Percentiles rank a stretch among this genome's conserved stretches.
Conservation (phyloP, 2,797 vertebrate genomes). For the Brotula barbata region DNA sequence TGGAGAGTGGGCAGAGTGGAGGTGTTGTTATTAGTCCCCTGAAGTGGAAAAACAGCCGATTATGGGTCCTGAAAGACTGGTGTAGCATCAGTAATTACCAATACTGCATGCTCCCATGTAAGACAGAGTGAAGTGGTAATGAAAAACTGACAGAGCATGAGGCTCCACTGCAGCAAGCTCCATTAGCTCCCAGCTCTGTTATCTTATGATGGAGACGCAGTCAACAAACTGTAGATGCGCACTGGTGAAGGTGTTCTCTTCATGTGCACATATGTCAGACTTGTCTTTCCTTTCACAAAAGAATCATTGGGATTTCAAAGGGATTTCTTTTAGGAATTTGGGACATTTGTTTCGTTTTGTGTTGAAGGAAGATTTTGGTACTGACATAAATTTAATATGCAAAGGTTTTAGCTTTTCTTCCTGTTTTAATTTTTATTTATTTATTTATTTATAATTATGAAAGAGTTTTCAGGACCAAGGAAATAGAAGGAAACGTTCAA, state of each 20-base stretch:
- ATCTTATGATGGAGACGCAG: constrained; percentile 58
- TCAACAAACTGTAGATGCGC: constrained; percentile 54
- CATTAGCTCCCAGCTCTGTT: constrained; percentile 62
- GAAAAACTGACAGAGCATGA: constrained; percentile 64
- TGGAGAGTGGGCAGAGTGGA: constrained; percentile 18
- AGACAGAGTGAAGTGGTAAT: constrained; percentile 65
- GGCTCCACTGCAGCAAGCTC: constrained; percentile 55
- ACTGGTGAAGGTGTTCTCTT: constrained; percentile 39
- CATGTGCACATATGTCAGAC: constrained; percentile 16
- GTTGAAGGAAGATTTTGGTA: constrained; percentile 25
- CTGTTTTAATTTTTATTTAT: no score
- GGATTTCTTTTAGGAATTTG: constrained; percentile 14
- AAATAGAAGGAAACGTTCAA: no score
- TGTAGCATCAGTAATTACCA: constrained; percentile 65
- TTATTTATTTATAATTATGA: constrained; percentile 16
- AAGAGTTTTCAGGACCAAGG: constrained; percentile 10
- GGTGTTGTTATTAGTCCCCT: constrained; percentile 44
- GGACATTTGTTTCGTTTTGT: constrained; percentile 14
- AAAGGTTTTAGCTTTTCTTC: no score
- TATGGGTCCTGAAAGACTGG: constrained; percentile 66
- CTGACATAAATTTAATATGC: background rate
- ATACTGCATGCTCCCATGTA: constrained; percentile 47
- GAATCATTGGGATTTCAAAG: no score
- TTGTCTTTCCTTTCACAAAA: constrained; percentile 1
- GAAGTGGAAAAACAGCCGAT: constrained; percentile 56